Evolutionary conservation across 2,797 vertebrate genomes (phyloP), one percentile per base, ranked within the genome.

Genomic region (Sebastes steindachneri): DNA sequence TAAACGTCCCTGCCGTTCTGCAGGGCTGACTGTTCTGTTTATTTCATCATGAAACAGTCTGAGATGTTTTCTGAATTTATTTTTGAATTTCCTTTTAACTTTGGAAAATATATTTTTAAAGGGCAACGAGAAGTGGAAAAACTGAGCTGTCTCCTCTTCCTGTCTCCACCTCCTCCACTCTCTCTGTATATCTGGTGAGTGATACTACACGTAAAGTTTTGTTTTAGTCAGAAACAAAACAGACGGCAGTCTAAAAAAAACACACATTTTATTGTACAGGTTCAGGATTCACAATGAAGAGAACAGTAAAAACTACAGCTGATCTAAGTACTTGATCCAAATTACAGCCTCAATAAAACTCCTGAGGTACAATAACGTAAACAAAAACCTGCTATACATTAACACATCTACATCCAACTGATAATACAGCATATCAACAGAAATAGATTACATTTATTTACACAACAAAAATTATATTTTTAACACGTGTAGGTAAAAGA

Each of bases 181-280:
- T 73, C 12, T 68, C 4, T 12, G 33, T 59, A 0, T 31, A 31
- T 37, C 3, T 29, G 55, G 10, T 53, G 53, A 58, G 45, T 23
- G 7, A 31, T 14, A 14, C 12, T 11, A 25, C 8, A 66, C 4
- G 23, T 9, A 10, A 35, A 12, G 15, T 33, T 64, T 37, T 4
- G 31, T 41, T 48, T 60, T 19, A 35, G 7, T 70, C 8, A 7
- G 3, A 68, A 59, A 23, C 7, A 64, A 79, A 41, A 63, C 21
- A 33, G 8, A 63, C 26, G 10, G 4, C 7, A 0, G 2, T 72
- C n/a, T 68, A 37, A 45, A 86, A 75, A 89, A 86, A 74, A 64
- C 35, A 75, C 57, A 25, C 9, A 83, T 75, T 90, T 92, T 87
- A 91, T 84, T 90, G 57, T 86, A 58, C 80, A 84, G 48, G 17